Percentiles rank a stretch among this genome's conserved stretches.
Conservation (phyloP, 2,888 invertebrate species). For the Protodeltote pygarga region DNA sequence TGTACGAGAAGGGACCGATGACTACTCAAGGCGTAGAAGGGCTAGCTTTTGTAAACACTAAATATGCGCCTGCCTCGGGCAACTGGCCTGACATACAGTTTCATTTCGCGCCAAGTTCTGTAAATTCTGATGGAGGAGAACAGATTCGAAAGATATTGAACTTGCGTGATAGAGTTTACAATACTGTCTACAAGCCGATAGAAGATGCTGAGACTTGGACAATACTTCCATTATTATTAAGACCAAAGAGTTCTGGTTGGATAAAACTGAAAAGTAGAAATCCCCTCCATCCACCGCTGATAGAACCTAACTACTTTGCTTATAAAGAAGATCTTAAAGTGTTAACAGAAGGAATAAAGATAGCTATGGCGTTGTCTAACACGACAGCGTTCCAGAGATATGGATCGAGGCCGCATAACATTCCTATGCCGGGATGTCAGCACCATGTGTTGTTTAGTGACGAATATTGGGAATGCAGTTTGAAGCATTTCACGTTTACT, state of each 20-base stretch:
- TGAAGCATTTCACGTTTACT: constrained; percentile 93
- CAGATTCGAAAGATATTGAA: constrained; percentile 92
- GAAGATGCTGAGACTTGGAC: constrained; percentile 94
- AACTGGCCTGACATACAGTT: constrained; percentile 95
- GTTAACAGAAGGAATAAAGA: constrained; percentile 93
- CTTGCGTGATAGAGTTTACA: constrained; percentile 92
- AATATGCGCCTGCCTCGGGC: constrained; percentile 92
- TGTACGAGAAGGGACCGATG: constrained; percentile 94
- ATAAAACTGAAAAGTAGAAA: constrained; percentile 93
- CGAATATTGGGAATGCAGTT: constrained; percentile 95
- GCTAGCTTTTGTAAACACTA: constrained; percentile 94
- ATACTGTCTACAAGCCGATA: constrained; percentile 94
- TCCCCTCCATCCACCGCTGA: constrained; percentile 93
- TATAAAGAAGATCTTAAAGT: constrained; percentile 93
- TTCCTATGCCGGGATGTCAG: constrained; percentile 94
- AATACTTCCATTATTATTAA: constrained; percentile 92
- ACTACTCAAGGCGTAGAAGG: constrained; percentile 95
- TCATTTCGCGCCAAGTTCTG: constrained; percentile 94
- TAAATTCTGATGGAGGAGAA: constrained; percentile 93
- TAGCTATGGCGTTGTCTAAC: constrained; percentile 93
- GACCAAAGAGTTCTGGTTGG: constrained; percentile 96
- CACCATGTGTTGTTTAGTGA: constrained; percentile 91
- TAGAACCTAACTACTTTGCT: constrained; percentile 97
- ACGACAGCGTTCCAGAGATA: constrained; percentile 93
- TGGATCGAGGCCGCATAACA: constrained; percentile 92